These are phyloP conservation scores for Zosterops hypoxanthus DNA, from an alignment of 2,113 vertebrate species.

Conservation along the genomic window DNA sequence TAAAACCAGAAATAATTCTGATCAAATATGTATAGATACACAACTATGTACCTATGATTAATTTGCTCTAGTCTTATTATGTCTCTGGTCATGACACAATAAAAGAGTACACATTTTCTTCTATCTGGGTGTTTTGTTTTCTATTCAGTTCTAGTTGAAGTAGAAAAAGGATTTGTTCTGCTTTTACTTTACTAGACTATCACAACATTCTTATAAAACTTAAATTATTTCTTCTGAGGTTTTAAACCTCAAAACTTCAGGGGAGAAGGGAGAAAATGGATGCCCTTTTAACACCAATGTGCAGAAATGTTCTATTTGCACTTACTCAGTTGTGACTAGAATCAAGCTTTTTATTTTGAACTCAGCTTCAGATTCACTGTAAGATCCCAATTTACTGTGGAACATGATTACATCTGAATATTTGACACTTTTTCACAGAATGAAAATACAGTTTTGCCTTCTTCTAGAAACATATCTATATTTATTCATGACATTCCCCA, in stretches of 20 bases:
- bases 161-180: neutral
- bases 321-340: neutral
- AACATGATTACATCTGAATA: neutral
- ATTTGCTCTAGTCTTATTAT: neutral
- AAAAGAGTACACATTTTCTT: neutral
- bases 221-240: neutral
- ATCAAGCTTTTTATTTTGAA: neutral
- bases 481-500: conserved; percentile 8
- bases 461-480: neutral
- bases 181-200: neutral
- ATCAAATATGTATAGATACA: neutral
- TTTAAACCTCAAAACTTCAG: neutral
- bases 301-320: neutral
- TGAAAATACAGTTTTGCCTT: neutral
- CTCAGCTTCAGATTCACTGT: neutral
- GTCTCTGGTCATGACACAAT: neutral
- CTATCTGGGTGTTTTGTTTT: neutral
- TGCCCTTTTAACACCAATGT: neutral
- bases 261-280: neutral
- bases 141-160: neutral
- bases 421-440: neutral
- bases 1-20: neutral
- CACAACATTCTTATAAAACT: neutral
- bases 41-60: neutral
- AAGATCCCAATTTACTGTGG: neutral